Evolutionary conservation across 2,113 vertebrate species (phyloP).

Genomic region (Eurystomus gularis): DNA sequence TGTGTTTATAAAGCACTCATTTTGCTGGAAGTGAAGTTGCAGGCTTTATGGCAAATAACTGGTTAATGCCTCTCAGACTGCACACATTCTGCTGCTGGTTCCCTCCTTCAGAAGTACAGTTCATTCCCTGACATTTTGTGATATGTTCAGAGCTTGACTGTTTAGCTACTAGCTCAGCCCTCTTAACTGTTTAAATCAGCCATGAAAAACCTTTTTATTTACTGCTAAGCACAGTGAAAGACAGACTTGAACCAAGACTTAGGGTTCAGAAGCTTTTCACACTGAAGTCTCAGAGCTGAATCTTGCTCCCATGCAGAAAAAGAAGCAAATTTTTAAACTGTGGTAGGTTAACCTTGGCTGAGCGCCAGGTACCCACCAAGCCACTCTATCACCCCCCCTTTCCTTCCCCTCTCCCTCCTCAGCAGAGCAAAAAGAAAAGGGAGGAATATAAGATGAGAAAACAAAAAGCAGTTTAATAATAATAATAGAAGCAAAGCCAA

Average conservation of each 20-base stretch:
- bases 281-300: background rate
- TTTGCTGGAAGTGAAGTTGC: background rate
- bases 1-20: background rate
- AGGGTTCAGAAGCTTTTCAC: background rate
- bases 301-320: background rate
- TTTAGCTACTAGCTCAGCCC: background rate
- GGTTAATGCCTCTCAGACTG: background rate
- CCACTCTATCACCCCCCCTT: too few species aligned
- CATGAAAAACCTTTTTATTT: constrained; percentile 42
- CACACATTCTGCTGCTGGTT: background rate
- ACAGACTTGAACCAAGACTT: background rate
- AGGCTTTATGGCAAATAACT: background rate
- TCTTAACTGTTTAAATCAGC: background rate
- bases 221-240: background rate
- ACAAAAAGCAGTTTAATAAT: too few species aligned
- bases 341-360: too few species aligned
- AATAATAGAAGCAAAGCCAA: too few species aligned
- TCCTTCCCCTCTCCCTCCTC: too few species aligned
- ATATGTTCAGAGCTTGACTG: background rate
- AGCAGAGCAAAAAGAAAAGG: too few species aligned
- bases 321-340: background rate
- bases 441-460: too few species aligned
- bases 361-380: too few species aligned
- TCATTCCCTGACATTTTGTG: background rate
- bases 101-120: background rate